A percentile compares a stretch with the other conserved stretches of the same genome.
phyloP scores from a whole-genome alignment of 2,113 vertebrate species.

The Orcinus orca region DNA sequence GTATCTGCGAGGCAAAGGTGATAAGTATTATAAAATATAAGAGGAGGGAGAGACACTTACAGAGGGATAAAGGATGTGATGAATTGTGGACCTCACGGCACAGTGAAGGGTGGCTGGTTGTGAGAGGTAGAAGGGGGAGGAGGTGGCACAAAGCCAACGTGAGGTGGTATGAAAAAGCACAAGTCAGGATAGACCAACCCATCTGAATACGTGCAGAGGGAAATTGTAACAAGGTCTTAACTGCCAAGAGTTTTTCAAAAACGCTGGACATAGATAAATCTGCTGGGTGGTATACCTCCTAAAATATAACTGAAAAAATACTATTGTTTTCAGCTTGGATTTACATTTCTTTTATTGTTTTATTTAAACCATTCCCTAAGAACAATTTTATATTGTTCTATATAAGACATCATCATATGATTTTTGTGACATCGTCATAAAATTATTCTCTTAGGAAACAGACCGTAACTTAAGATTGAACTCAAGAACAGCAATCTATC shows the following conservation, averaged over 20 bases:
- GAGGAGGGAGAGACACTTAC: neutral
- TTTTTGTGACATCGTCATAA: neutral
- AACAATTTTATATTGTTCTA: neutral
- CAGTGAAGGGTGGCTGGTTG: neutral
- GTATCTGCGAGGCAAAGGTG: neutral
- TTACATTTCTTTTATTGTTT: neutral
- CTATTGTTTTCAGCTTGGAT: neutral
- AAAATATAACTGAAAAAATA: neutral
- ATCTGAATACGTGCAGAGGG: neutral
- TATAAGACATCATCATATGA: neutral
- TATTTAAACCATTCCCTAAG: neutral
- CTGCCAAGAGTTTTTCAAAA: neutral
- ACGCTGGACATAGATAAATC: neutral
- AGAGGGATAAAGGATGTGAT: neutral
- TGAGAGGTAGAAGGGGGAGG: neutral
- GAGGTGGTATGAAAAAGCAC: neutral
- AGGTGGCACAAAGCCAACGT: neutral
- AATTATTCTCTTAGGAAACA: slow-evolving; percentile 28
- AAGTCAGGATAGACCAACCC: neutral
- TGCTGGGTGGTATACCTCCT: neutral
- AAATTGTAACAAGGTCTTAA: neutral
- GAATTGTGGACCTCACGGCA: neutral
- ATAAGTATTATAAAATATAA: neutral
- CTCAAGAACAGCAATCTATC: neutral
- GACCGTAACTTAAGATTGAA: neutral